phyloP scores from a whole-genome alignment of 2,888 invertebrate genomes.

The Lepidocyrtinus sp. region DNA sequence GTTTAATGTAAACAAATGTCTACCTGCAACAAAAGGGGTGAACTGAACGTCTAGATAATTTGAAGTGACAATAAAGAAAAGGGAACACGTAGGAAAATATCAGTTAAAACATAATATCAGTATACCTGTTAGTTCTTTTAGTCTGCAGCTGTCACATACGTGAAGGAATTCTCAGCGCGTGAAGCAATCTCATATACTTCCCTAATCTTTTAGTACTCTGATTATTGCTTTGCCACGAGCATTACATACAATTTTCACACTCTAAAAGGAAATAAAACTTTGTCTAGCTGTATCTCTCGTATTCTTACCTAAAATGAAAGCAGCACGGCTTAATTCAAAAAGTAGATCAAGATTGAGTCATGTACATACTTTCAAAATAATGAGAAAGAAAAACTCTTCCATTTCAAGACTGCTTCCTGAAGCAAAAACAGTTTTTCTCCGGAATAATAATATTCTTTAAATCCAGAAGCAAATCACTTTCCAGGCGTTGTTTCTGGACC shows the following conservation, averaged over 20 bases:
- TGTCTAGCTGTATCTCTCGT: too few species aligned
- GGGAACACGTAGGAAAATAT: constrained; percentile 18
- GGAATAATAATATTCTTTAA: too few species aligned
- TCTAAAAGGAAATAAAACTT: not conserved
- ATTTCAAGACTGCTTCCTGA: too few species aligned
- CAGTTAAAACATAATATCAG: not conserved
- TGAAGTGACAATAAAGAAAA: constrained; percentile 22
- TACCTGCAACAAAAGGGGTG: not conserved
- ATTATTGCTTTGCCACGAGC: not conserved
- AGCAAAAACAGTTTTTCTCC: too few species aligned
- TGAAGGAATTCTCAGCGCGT: constrained; percentile 24
- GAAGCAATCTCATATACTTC: not conserved
- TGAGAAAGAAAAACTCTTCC: too few species aligned
- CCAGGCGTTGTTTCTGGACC: too few species aligned
- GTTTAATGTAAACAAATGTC: too few species aligned
- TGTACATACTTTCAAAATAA: not conserved
- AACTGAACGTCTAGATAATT: not conserved
- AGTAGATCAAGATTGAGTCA: not conserved
- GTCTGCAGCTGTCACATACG: constrained; percentile 22
- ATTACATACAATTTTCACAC: not conserved
- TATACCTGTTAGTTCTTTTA: not conserved
- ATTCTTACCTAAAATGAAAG: not conserved
- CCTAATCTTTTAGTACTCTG: not conserved
- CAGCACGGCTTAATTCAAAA: too few species aligned
- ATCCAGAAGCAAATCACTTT: too few species aligned